Evolutionary conservation across 2,888 invertebrate species (phyloP).

Genomic region (Ochropacha duplaris): DNA sequence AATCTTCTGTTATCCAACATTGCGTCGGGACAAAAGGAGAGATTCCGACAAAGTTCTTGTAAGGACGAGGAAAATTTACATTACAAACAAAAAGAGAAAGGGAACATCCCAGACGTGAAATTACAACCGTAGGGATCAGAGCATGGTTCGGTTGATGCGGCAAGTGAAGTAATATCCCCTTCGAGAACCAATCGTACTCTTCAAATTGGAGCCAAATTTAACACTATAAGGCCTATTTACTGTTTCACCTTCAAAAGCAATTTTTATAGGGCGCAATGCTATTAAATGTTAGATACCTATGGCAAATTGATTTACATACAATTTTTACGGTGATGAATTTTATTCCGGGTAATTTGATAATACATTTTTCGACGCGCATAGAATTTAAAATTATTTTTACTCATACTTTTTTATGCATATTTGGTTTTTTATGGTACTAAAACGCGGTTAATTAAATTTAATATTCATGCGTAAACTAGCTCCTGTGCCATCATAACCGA

Average conservation of each 20-base stretch:
- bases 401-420: not conserved
- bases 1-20: slow-evolving; percentile 62
- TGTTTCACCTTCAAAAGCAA: too few species aligned
- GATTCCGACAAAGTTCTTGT: slow-evolving; percentile 52
- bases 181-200: slow-evolving; percentile 37
- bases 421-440: slow-evolving; percentile 18
- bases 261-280: slow-evolving; percentile 46
- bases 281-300: too few species aligned
- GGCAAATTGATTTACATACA: too few species aligned
- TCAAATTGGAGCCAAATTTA: slow-evolving; percentile 27
- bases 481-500: slow-evolving; percentile 44
- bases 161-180: slow-evolving; percentile 49
- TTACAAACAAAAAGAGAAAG: slow-evolving; percentile 63
- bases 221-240: too few species aligned
- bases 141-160: slow-evolving; percentile 37
- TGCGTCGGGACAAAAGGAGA: slow-evolving; percentile 59
- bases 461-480: slow-evolving; percentile 58
- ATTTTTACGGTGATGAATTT: not conserved
- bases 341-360: not conserved
- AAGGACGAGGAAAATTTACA: slow-evolving; percentile 64
- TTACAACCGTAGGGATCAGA: slow-evolving; percentile 53
- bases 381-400: too few species aligned
- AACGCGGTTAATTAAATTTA: slow-evolving; percentile 48
- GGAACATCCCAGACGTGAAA: slow-evolving; percentile 57
- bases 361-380: too few species aligned